A percentile compares a stretch with the other conserved stretches of the same genome.
Conservation (phyloP, 2,113 vertebrate species). For the Donacobius atricapilla region DNA sequence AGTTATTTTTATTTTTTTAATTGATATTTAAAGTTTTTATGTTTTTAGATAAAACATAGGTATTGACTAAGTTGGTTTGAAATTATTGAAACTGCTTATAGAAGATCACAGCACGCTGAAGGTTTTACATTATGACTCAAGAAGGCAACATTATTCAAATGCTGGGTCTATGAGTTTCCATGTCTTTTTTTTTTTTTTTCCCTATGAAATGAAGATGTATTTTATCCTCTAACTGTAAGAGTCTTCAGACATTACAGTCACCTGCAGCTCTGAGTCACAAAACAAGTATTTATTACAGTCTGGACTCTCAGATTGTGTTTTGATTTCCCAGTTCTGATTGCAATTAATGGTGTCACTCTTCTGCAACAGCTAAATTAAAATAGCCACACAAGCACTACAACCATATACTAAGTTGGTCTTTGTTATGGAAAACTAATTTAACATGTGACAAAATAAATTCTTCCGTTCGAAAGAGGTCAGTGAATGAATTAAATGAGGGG, state of each 20-base stretch:
- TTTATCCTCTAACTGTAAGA: background rate
- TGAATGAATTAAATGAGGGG: background rate
- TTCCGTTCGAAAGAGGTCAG: background rate
- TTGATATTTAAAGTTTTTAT: background rate
- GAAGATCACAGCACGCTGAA: background rate
- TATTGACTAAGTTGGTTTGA: background rate
- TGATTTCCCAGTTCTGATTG: background rate
- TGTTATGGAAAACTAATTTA: background rate
- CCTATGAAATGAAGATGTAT: background rate
- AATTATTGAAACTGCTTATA: background rate
- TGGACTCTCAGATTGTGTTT: background rate
- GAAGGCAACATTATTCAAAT: background rate
- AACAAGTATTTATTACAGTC: background rate
- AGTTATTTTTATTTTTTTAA: background rate
- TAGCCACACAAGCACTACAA: background rate
- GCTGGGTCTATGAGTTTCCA: background rate
- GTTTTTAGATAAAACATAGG: background rate
- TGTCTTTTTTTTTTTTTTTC: background rate
- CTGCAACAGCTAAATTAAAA: background rate
- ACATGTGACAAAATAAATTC: background rate
- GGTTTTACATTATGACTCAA: background rate
- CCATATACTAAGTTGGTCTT: background rate
- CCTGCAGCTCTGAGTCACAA: background rate
- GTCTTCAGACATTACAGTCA: background rate
- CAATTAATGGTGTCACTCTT: background rate